Evolutionary conservation across 2,113 vertebrate species (phyloP), one percentile per base, ranked within the genome.

Genomic region (Larimichthys crocea): DNA sequence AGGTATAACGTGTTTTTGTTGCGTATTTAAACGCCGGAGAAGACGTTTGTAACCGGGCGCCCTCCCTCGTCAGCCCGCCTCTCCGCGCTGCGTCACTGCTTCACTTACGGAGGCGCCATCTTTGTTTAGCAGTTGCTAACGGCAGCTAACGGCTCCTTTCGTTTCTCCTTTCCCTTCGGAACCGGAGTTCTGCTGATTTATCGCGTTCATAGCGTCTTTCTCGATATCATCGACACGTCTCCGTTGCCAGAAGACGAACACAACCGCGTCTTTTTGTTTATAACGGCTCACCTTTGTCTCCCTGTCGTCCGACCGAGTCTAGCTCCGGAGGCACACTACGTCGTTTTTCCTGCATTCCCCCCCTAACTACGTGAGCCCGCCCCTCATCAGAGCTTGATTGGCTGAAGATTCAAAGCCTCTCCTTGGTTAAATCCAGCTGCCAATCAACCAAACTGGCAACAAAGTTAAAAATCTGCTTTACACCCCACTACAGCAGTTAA

Each of bases 101-200:
- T 74, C 40, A 46, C 63, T 71, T 35, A 44, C 0, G 15, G 42
- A 12, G 80, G 26, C 88, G 92, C 93, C 93, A 94, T 94, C 87
- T 94, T 94, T 87, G 85, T 68, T 86, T 72, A 79, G 77, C 85
- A n/a, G 26, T 31, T 57, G 86, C 86, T 88, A 88, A 78, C 7
- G 1, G 1, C 24, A 76, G 83, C 91, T 75, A 67, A 61, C 44
- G 1, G 75, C 67, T 74, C 31, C 31, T 35, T 35, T 35, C 31
- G 26, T 26, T 26, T 26, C 26, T 26, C 26, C 26, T 26, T 26
- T 35, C 31, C 31, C 6, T 8, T 35, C 31, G 6, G 31, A 35
- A 7, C 6, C 31, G 31, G 31, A 8, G 1, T 35, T 35, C 6
- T 1, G 6, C 6, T 35, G 6, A 35, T 14, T 2, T 0, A 2